These are phyloP conservation scores for Aphelocoma coerulescens DNA, from an alignment of 2,113 vertebrate species.

Conservation along the genomic window DNA sequence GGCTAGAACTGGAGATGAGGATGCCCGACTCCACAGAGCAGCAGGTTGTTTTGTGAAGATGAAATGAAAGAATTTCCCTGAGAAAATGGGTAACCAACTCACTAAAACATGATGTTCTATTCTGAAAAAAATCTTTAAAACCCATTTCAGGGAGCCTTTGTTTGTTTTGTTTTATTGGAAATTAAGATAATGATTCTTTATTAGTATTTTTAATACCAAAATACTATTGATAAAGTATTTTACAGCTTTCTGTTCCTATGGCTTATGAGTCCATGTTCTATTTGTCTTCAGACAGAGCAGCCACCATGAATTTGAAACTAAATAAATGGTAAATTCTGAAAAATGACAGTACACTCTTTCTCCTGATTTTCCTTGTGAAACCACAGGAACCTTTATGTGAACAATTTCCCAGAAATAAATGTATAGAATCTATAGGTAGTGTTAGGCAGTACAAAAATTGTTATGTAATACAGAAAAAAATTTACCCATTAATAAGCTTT, in stretches of 20 bases:
- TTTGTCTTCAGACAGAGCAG: neutral
- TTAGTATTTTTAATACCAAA: neutral
- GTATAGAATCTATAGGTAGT: neutral
- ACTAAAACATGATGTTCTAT: neutral
- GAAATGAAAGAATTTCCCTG: neutral
- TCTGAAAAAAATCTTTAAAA: neutral
- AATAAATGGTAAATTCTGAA: neutral
- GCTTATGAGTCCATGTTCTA: neutral
- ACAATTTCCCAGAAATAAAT: neutral
- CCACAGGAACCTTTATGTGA: neutral
- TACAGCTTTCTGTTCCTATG: neutral
- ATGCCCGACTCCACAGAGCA: neutral
- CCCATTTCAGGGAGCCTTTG: rapidly evolving
- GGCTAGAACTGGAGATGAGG: neutral
- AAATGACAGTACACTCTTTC: neutral
- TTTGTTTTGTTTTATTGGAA: neutral
- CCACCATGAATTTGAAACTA: neutral
- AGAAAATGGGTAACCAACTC: neutral
- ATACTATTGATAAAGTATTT: neutral
- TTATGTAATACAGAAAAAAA: neutral
- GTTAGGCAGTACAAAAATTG: neutral
- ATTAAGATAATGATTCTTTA: neutral
- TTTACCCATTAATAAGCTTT: neutral
- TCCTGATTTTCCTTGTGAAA: neutral
- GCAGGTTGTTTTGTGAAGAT: neutral